phyloP scores from a whole-genome alignment of 2,888 invertebrate genomes.

The Ophion obscuratus region DNA sequence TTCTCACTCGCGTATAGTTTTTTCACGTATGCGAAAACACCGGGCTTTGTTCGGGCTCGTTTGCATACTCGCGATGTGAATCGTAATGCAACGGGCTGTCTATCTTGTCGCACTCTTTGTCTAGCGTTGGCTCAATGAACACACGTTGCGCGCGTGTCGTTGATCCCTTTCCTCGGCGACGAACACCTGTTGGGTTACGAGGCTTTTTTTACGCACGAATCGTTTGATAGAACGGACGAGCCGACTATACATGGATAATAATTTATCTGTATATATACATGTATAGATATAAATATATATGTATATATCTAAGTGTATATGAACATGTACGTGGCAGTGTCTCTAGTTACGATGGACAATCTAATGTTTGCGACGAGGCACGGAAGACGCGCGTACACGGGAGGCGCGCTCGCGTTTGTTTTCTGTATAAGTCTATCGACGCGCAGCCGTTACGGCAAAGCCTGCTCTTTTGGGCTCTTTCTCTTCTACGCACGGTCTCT shows the following conservation, averaged over 20 bases:
- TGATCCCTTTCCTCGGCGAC: conserved; percentile 44
- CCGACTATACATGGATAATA: conserved; percentile 24
- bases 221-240: conserved; percentile 15
- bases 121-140: conserved; percentile 57
- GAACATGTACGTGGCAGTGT: not conserved
- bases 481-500: conserved; percentile 70
- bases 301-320: not conserved
- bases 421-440: conserved; percentile 34
- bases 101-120: conserved; percentile 36
- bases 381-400: conserved; percentile 38
- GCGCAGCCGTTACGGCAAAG: conserved; percentile 58
- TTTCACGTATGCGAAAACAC: conserved; percentile 19
- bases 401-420: conserved; percentile 53
- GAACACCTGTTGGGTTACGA: conserved; percentile 52
- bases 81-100: not conserved
- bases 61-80: conserved; percentile 25
- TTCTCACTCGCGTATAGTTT: not conserved
- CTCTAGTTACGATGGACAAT: not conserved
- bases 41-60: conserved; percentile 20
- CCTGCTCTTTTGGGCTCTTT: conserved; percentile 66
- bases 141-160: conserved; percentile 42
- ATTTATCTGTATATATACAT: conserved; percentile 1
- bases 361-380: not conserved
- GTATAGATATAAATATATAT: not conserved
- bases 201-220: conserved; percentile 33